Evolutionary conservation across 2,888 invertebrate genomes (phyloP).

Genomic region (Hyppa rectilinea): DNA sequence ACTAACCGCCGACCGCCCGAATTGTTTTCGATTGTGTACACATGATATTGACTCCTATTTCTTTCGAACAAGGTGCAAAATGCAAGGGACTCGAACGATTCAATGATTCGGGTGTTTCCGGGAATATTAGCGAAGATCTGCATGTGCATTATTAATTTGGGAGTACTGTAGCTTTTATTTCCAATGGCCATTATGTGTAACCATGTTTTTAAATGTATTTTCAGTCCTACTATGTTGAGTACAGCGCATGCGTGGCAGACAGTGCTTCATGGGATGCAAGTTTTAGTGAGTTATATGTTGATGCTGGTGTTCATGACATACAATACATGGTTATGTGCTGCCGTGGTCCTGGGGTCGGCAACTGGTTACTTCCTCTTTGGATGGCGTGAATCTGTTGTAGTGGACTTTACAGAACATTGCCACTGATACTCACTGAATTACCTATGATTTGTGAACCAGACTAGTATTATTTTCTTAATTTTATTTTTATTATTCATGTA

Average conservation of each 20-base stretch:
- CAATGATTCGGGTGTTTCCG: too few relatives aligned
- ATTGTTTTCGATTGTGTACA: too few relatives aligned
- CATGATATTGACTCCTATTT: too few relatives aligned
- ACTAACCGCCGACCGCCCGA: too few relatives aligned
- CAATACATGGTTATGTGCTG: slow-evolving; percentile 97
- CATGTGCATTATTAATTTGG: too few relatives aligned
- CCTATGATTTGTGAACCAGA: slow-evolving; percentile 61
- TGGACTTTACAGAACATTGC: slow-evolving; percentile 98
- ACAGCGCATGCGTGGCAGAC: slow-evolving; percentile 96
- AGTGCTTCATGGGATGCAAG: slow-evolving; percentile 96
- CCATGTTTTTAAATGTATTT: slow-evolving; percentile 66
- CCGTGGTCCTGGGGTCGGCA: slow-evolving; percentile 97
- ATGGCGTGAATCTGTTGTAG: slow-evolving; percentile 98
- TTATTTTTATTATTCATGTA: slow-evolving; percentile 70
- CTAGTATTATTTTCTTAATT: slow-evolving; percentile 67
- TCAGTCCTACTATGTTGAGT: slow-evolving; percentile 96
- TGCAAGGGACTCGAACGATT: too few relatives aligned
- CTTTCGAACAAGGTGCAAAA: too few relatives aligned
- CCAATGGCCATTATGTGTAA: background rate
- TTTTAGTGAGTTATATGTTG: slow-evolving; percentile 97
- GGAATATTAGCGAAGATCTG: too few relatives aligned
- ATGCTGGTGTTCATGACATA: slow-evolving; percentile 99
- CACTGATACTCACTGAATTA: slow-evolving; percentile 91
- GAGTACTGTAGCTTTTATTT: background rate
- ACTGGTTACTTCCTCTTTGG: slow-evolving; percentile 98